Conservation (phyloP, 2,888 invertebrate genomes). For the Lycia hirtaria region DNA sequence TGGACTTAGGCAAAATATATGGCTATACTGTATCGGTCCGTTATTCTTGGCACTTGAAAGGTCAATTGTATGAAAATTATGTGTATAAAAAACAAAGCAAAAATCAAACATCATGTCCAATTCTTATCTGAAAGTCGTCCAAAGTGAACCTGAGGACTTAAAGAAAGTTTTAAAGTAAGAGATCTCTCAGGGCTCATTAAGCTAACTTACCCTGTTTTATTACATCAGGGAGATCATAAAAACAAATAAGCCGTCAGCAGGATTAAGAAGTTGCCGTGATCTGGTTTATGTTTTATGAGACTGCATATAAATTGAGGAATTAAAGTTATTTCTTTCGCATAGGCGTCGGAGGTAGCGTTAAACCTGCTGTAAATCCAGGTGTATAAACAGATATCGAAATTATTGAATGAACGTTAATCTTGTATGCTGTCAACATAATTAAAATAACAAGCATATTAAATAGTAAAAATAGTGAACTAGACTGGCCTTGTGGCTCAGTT, state of each 20-base stretch:
- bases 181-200: constrained; percentile 41
- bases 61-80: not conserved
- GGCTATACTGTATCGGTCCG: too few species aligned
- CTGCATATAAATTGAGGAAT: constrained; percentile 34
- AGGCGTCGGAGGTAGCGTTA: constrained; percentile 25
- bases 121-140: constrained; percentile 16
- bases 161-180: constrained; percentile 33
- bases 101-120: constrained; percentile 12
- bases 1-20: too few species aligned
- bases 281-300: constrained; percentile 39
- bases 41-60: too few species aligned
- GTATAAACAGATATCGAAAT: not conserved
- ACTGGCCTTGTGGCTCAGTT: not conserved
- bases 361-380: constrained; percentile 5
- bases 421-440: too few species aligned
- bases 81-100: constrained; percentile 1
- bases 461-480: too few species aligned
- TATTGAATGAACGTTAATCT: too few species aligned
- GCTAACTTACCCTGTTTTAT: constrained; percentile 41
- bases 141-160: constrained; percentile 22
- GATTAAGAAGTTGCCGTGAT: constrained; percentile 40
- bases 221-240: constrained; percentile 39
- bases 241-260: constrained; percentile 39
- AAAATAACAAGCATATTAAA: too few species aligned
- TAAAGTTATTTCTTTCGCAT: constrained; percentile 32